Percentiles rank a stretch among this genome's conserved stretches.
Conservation (phyloP, 2,888 invertebrate genomes). For the Pterostichus niger region DNA sequence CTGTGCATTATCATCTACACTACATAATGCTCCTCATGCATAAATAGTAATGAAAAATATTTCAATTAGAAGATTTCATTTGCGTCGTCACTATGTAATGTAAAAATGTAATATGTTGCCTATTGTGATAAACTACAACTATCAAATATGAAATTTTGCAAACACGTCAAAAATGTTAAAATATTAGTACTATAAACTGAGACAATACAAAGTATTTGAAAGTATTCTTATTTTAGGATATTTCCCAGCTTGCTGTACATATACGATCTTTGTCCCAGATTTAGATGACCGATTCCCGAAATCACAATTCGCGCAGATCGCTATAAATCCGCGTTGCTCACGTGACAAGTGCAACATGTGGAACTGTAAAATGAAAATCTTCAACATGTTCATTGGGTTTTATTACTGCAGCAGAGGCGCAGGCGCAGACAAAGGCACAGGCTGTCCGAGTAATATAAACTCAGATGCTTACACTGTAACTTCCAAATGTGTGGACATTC, state of each 20-base stretch:
- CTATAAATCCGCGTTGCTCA: constrained; percentile 45
- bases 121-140: no score
- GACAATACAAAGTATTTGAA: constrained; percentile 29
- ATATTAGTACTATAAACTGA: background rate
- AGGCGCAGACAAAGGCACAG: background rate
- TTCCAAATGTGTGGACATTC: constrained; percentile 20
- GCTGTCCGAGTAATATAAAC: constrained; percentile 47
- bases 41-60: no score
- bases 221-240: background rate
- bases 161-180: no score
- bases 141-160: no score
- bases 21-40: no score
- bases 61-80: no score
- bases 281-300: constrained; percentile 36
- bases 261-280: constrained; percentile 11
- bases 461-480: constrained; percentile 54
- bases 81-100: no score
- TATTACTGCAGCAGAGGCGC: constrained; percentile 48
- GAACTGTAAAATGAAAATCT: constrained; percentile 64
- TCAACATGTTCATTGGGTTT: constrained; percentile 62
- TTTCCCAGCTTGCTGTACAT: background rate
- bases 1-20: no score
- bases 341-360: constrained; percentile 65
- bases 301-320: constrained; percentile 28
- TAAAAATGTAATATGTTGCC: no score